Percentiles rank a stretch among this genome's conserved stretches.
Evolutionary conservation across 2,113 vertebrate species (phyloP).

Genomic region (Rhodinocichla rosea): DNA sequence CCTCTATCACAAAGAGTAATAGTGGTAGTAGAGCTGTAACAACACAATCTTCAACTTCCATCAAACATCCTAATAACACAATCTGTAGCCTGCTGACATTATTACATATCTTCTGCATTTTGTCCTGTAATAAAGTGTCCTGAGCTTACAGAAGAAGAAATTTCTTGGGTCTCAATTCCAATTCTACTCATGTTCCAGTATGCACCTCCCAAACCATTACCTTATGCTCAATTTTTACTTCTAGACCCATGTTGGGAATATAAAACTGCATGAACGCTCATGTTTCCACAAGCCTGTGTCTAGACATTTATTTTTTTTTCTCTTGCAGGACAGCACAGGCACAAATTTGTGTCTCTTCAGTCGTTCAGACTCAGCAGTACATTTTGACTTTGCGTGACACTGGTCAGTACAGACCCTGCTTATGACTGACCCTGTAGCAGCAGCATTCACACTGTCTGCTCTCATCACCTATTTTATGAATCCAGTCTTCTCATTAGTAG

Average conservation of each 20-base stretch:
- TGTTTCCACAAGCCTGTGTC: neutral
- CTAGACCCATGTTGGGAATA: neutral
- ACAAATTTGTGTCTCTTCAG: neutral
- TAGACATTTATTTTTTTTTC: neutral
- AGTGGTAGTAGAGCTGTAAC: neutral
- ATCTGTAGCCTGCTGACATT: neutral
- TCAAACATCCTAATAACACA: neutral
- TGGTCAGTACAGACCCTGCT: neutral
- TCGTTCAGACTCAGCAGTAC: neutral
- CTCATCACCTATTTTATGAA: rapidly evolving
- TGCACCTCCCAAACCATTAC: neutral
- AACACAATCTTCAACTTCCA: neutral
- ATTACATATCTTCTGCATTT: neutral
- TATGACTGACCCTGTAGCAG: neutral
- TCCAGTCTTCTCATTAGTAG: neutral
- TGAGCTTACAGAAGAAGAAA: neutral
- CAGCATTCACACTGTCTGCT: neutral
- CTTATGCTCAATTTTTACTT: neutral
- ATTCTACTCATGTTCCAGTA: neutral
- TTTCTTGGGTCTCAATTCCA: neutral
- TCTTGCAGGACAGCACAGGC: neutral
- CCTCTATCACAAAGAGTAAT: neutral
- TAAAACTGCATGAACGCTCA: rapidly evolving
- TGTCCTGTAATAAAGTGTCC: neutral
- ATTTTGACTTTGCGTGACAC: neutral